Conservation (phyloP, 2,113 vertebrate species). For the Tympanuchus pallidicinctus region DNA sequence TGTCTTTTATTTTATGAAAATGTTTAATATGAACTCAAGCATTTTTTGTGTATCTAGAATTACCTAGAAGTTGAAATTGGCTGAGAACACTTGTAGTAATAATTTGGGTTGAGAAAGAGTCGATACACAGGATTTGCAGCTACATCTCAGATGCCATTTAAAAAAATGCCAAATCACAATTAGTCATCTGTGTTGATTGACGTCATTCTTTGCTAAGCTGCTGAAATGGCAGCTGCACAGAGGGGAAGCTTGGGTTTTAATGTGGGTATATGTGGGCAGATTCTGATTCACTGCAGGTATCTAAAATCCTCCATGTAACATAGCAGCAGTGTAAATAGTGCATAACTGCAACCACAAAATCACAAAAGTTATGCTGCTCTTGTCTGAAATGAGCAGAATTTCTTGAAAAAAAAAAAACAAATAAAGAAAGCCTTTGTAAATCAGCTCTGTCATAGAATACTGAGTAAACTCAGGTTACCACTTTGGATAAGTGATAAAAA, state of each 20-base stretch:
- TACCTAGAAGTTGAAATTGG: background rate
- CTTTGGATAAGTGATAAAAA: background rate
- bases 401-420: background rate
- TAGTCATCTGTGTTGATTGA: background rate
- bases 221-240: background rate
- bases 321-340: slow-evolving; percentile 23
- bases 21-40: background rate
- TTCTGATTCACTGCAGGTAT: background rate
- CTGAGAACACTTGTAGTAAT: background rate
- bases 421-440: background rate
- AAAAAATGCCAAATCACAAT: slow-evolving; percentile 60
- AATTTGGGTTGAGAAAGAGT: background rate
- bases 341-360: background rate
- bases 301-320: background rate
- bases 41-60: background rate
- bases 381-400: background rate
- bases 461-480: background rate
- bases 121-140: background rate
- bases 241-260: slow-evolving; percentile 11
- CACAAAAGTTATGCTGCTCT: background rate
- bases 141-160: slow-evolving; percentile 59
- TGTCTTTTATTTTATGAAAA: background rate
- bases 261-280: slow-evolving; percentile 23
- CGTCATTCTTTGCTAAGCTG: background rate
- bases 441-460: background rate